A percentile compares a stretch with the other conserved stretches of the same genome.
Conservation (phyloP, 2,888 invertebrate genomes). For the Cephus nigrinus region DNA sequence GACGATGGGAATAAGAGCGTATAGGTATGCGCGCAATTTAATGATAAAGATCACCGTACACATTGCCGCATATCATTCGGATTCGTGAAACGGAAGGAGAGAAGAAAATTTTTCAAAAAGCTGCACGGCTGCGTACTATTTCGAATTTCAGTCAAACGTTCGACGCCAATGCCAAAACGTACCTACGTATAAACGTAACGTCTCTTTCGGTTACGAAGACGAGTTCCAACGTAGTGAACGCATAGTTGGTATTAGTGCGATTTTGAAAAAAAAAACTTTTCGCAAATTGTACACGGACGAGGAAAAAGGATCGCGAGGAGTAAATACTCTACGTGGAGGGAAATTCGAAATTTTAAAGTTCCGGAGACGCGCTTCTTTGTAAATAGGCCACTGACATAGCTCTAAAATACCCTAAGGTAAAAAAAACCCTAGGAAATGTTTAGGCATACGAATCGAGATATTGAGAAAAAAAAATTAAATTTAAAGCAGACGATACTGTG, state of each 20-base stretch:
- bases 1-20: background rate
- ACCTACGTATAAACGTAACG: slow-evolving; percentile 12
- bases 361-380: slow-evolving; percentile 19
- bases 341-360: slow-evolving; percentile 32
- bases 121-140: slow-evolving; percentile 33
- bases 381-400: slow-evolving; percentile 14
- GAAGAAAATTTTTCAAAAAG: background rate
- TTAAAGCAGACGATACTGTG: background rate
- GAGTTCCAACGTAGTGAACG: slow-evolving; percentile 56
- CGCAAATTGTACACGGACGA: background rate
- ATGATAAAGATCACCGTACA: background rate
- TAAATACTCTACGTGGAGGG: slow-evolving; percentile 25
- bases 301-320: background rate
- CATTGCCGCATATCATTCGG: background rate
- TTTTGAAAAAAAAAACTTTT: background rate
- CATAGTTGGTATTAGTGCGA: background rate
- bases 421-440: slow-evolving; percentile 37
- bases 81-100: background rate
- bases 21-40: background rate
- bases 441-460: slow-evolving; percentile 22
- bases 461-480: slow-evolving; percentile 13
- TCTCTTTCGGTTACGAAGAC: slow-evolving; percentile 62
- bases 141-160: slow-evolving; percentile 28
- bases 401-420: slow-evolving; percentile 21
- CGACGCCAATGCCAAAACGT: background rate